phyloP scores from a whole-genome alignment of 2,888 invertebrate genomes.

The Ochlodes sylvanus region DNA sequence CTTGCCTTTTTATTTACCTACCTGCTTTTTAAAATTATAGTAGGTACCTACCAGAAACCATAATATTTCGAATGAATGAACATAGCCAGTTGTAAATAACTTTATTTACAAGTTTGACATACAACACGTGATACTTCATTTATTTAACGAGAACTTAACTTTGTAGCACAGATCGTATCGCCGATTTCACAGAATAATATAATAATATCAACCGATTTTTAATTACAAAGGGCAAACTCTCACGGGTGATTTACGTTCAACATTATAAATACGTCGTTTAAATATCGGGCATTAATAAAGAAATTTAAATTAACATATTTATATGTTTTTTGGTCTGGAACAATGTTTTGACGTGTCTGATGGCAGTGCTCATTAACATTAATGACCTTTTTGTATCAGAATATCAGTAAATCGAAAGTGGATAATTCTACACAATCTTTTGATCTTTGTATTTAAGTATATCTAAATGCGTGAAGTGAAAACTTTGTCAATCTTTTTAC shows the following conservation, averaged over 20 bases:
- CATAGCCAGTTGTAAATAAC: not conserved
- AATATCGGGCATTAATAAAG: slow-evolving; percentile 7
- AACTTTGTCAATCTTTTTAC: too few relatives aligned
- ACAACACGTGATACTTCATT: not conserved
- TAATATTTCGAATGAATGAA: too few relatives aligned
- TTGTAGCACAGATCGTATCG: slow-evolving; percentile 12
- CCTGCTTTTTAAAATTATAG: too few relatives aligned
- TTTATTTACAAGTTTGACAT: slow-evolving; percentile 12
- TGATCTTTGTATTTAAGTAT: too few relatives aligned
- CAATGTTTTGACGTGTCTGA: not conserved
- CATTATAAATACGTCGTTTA: slow-evolving; percentile 8
- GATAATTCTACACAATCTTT: too few relatives aligned
- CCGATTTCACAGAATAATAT: not conserved
- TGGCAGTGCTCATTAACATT: not conserved
- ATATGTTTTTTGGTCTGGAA: not conserved
- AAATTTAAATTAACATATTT: slow-evolving; percentile 22
- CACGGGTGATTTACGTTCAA: slow-evolving; percentile 3
- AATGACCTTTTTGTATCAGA: not conserved
- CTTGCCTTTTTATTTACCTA: too few relatives aligned
- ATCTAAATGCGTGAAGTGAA: too few relatives aligned
- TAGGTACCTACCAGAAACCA: too few relatives aligned
- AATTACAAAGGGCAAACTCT: slow-evolving; percentile 19
- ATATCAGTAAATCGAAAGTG: not conserved
- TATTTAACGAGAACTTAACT: not conserved
- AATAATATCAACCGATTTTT: not conserved